phyloP scores from a whole-genome alignment of 2,888 invertebrate species.

The Bembecia ichneumoniformis region DNA sequence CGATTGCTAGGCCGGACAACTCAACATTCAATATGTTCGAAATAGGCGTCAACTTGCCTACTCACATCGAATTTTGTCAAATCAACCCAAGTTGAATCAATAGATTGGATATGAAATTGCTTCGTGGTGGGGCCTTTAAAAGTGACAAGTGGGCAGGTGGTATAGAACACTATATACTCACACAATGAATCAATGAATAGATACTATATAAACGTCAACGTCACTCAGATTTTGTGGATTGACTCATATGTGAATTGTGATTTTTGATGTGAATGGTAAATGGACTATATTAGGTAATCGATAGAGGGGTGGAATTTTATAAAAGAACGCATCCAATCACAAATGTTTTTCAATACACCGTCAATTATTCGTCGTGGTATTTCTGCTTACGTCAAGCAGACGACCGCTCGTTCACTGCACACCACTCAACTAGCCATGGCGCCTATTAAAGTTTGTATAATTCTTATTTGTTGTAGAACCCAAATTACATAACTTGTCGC shows the following conservation, averaged over 20 bases:
- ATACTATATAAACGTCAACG: too few relatives aligned
- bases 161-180: too few relatives aligned
- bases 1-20: too few relatives aligned
- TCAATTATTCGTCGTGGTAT: constrained; percentile 51
- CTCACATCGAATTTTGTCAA: too few relatives aligned
- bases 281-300: neutral
- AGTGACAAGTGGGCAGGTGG: too few relatives aligned
- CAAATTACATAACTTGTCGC: constrained; percentile 42
- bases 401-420: constrained; percentile 47
- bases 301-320: constrained; percentile 9
- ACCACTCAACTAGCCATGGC: constrained; percentile 52
- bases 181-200: too few relatives aligned
- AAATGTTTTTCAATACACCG: constrained; percentile 58
- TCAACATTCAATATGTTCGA: too few relatives aligned
- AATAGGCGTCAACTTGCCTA: too few relatives aligned
- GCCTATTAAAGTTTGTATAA: constrained; percentile 38
- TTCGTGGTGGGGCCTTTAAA: too few relatives aligned
- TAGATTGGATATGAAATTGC: too few relatives aligned
- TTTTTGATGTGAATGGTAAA: neutral
- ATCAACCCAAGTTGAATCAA: too few relatives aligned
- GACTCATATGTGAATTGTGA: neutral
- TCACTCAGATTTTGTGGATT: too few relatives aligned
- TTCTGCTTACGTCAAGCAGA: constrained; percentile 48
- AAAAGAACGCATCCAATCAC: constrained; percentile 35
- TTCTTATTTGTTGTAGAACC: constrained; percentile 3